Percentiles rank a stretch among this genome's conserved stretches.
Evolutionary conservation across 2,113 vertebrate species (phyloP).

Genomic region (Haplotaxodon microlepis): DNA sequence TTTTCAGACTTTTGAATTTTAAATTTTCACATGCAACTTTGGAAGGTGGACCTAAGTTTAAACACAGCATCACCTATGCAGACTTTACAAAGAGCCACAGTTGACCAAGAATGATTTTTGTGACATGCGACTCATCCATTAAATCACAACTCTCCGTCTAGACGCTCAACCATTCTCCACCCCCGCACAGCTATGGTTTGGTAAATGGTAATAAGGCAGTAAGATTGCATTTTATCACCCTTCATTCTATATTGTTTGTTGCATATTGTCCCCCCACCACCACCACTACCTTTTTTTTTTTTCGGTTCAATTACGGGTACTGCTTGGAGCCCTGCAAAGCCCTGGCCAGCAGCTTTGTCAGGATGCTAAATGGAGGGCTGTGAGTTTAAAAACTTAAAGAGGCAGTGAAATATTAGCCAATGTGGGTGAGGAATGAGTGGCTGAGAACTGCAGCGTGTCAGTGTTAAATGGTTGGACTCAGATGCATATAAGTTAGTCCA

Average conservation of each 20-base stretch:
- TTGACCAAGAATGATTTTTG: slow-evolving; percentile 52
- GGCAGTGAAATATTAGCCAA: slow-evolving; percentile 93
- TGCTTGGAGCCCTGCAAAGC: slow-evolving; percentile 9
- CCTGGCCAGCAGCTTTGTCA: slow-evolving; percentile 68
- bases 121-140: slow-evolving; percentile 47
- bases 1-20: neutral
- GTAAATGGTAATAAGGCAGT: slow-evolving; percentile 65
- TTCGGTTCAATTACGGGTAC: neutral
- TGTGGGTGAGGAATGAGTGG: slow-evolving; percentile 97
- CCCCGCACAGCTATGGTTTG: neutral
- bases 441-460: slow-evolving; percentile 85
- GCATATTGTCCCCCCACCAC: slow-evolving; percentile 21
- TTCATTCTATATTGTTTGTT: slow-evolving; percentile 30
- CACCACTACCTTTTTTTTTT: neutral
- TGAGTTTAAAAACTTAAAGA: slow-evolving; percentile 95
- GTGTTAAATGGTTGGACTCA: slow-evolving; percentile 94
- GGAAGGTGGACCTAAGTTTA: neutral
- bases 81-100: slow-evolving; percentile 15
- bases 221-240: slow-evolving; percentile 22
- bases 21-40: neutral
- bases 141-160: slow-evolving; percentile 24
- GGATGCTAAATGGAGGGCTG: slow-evolving; percentile 81
- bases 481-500: slow-evolving; percentile 98
- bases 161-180: neutral
- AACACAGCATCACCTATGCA: neutral